Evolutionary conservation across 2,113 vertebrate genomes (phyloP), one percentile per base, ranked within the genome.

Genomic region (Cyprinodon tularosa): DNA sequence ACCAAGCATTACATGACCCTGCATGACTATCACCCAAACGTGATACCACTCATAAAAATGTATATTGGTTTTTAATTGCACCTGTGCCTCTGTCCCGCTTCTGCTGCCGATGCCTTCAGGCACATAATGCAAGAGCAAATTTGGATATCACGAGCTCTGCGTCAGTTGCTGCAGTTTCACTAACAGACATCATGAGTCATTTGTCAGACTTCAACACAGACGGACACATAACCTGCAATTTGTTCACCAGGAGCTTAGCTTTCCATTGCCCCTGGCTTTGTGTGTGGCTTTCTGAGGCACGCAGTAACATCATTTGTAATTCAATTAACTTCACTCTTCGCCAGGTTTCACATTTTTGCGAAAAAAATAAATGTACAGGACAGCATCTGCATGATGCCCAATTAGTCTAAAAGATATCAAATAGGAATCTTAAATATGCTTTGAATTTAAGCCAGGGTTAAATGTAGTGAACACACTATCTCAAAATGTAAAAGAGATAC

Each of bases 201-300:
- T 78, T 77, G 79, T 82, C 81, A 82, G 84, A 87, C 82, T 81
- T 50, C 42, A 85, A 74, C 72, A 82, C 77, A 92, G 86, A 88
- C 80, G 88, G 85, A 89, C 80, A 84, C 65, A 59, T 74, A 92
- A 90, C 91, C 93, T 92, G 86, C 92, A 92, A 94, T 94, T 92
- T 92, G 90, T 85, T 84, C 70, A 74, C 78, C 70, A 17, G 85
- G 86, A 82, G 86, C 77, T 81, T 84, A 81, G 82, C 77, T 86
- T 88, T 89, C 90, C 87, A 83, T 87, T 38, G 83, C 93, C 88
- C 77, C 74, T 70, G 87, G 91, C 89, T 88, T 50, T 76, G 79
- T 74, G 85, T 88, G 90, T 84, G 90, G 89, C 88, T 91, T 90
- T 88, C 80, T 66, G 68, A 89, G 81, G 76, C 81, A 80, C 62